Evolutionary conservation across 2,797 vertebrate species (phyloP).

Genomic region (Podarcis siculus): DNA sequence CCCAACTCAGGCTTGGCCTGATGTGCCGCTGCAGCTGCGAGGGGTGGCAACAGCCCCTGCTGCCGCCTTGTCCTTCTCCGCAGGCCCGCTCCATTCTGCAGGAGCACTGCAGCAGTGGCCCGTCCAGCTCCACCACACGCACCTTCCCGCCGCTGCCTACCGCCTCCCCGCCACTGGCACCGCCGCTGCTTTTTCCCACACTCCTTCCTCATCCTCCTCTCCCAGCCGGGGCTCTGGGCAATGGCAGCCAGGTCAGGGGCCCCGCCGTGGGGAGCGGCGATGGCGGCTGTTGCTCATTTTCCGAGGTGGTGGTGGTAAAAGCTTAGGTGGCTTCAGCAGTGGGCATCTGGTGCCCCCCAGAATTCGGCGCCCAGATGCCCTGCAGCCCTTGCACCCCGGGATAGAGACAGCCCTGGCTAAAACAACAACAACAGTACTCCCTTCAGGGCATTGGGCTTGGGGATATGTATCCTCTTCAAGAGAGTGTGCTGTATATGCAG

Average conservation of each 20-base stretch:
- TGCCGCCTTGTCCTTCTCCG: constrained; percentile 23
- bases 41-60: background rate
- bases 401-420: too few species aligned
- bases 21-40: background rate
- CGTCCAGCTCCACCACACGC: constrained; percentile 25
- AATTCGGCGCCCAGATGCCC: too few species aligned
- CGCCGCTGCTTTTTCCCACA: constrained; percentile 13
- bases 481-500: too few species aligned
- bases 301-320: constrained; percentile 73
- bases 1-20: constrained; percentile 45
- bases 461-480: too few species aligned
- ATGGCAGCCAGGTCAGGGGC: constrained; percentile 66
- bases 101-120: constrained; percentile 49
- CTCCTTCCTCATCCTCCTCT: background rate
- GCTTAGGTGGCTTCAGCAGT: constrained; percentile 24
- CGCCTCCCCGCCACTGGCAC: constrained; percentile 62
- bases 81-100: constrained; percentile 68
- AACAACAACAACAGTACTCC: too few species aligned
- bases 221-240: constrained; percentile 5
- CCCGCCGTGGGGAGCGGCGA: constrained; percentile 65
- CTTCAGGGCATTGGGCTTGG: too few species aligned
- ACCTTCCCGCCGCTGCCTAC: background rate
- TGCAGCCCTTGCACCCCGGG: too few species aligned
- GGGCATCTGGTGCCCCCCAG: too few species aligned
- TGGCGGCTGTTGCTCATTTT: constrained; percentile 77